Evolutionary conservation across 2,113 vertebrate species (phyloP), one percentile per base, ranked within the genome.

Genomic region (Datnioides undecimradiatus): DNA sequence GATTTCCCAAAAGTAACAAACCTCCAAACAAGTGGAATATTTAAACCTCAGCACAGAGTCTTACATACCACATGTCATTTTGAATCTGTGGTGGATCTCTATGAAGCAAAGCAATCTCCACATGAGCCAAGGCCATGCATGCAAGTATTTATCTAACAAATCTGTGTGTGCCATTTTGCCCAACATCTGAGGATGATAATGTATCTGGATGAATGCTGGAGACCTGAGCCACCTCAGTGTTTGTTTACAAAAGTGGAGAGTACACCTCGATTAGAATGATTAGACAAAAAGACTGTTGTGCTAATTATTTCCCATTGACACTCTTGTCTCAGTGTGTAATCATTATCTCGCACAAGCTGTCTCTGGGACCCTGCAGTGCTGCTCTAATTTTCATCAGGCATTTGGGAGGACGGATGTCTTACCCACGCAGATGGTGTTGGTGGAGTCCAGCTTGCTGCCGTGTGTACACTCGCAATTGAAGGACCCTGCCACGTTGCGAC

Each of bases 391-490:
- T 8, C 11, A 3, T 46, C 52, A 65, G 58, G 58, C 40, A 33
- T 9, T 66, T 40, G 43, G 25, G 43, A 48, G 62, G 41, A 45
- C 0, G 4, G 27, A 64, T 5, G 73, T 72, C 96, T 96, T 95
- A 98, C 98, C 97, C 77, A 97, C 95, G 0, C 97, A 99, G 92
- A 98, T 91, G 88, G 96, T 98, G 79, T 96, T 96, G 0, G 96
- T 96, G 78, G 96, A 95, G 90, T 97, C 97, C 93, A 97, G 91
- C 11, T 94, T 96, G 94, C 97, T 98, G 87, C 97, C 97, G 0
- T 96, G 97, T 69, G 95, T 94, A 55, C 97, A 98, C 75, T 97
- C 96, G 1, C 98, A 99, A 73, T 94, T 92, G 48, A 97, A 98
- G 59, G 97, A 97, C 17, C 98, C 97, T 0, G 95, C 96, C 3